Evolutionary conservation across 2,888 invertebrate genomes (phyloP), one percentile per base, ranked within the genome.

Genomic region (Kuschelorhynchus macadamiae): DNA sequence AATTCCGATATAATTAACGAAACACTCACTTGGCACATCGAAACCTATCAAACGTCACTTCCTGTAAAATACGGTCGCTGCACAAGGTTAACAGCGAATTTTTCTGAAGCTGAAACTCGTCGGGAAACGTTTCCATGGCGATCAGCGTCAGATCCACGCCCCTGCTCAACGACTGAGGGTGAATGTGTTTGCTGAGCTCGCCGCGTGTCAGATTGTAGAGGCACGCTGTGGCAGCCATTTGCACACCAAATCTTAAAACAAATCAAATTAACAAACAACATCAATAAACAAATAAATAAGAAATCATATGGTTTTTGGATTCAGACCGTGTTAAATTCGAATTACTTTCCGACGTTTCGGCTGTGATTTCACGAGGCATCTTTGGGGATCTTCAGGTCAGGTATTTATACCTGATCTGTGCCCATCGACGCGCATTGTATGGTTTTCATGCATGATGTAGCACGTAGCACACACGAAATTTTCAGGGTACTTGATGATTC

Each of bases 151-250:
- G 81, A 71, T 88, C 86, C 8, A 91, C 90, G 46, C 90, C 88
- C 75, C 86, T 84, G 71, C 86, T 86, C 52, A 92, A 83, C 72
- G 88, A 83, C 12, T 85, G 84, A 0, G 91, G 89, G 79, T 91
- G 91, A 65, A 91, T 87, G 76, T 86, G 86, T 64, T 86, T 85
- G 0, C 89, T 88, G 7, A 90, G 79, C 73, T 89, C 89, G 16
- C 88, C 88, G 75, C 89, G 88, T 0, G 91, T 90, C 55, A 92
- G 85, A 81, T 91, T 92, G 79, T 92, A 92, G 16, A 92, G 84
- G 78, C 91, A 92, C 14, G 92, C 92, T 1, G 92, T 92, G 11
- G 90, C 91, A 11, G 91, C 91, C 87, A 92, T 89, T 81, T 91
- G 91, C 16, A 92, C 89, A 12, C 88, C 88, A 72, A 90, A 87